Evolutionary conservation across 2,113 vertebrate genomes (phyloP).

Genomic region (Rhea americana): DNA sequence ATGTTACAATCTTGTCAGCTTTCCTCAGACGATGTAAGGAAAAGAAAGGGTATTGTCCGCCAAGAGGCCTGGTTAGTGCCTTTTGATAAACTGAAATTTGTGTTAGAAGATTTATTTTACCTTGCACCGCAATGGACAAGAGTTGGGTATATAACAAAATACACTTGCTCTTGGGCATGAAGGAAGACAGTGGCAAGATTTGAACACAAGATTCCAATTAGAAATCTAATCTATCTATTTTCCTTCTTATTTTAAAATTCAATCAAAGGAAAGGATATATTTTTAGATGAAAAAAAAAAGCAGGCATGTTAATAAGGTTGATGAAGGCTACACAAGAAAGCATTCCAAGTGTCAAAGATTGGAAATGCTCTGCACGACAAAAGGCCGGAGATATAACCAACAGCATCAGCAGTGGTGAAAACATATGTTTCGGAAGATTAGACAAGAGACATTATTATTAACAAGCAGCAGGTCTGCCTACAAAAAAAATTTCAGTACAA

Average conservation of each 20-base stretch:
- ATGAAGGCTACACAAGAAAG: neutral
- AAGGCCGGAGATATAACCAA: neutral
- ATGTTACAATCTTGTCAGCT: fast-evolving
- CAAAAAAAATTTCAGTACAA: neutral
- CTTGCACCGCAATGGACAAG: neutral
- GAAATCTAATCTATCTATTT: neutral
- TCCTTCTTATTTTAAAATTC: neutral
- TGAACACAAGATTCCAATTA: neutral
- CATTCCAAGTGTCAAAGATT: neutral
- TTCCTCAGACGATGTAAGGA: fast-evolving
- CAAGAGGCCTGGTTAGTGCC: neutral
- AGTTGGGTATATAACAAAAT: neutral
- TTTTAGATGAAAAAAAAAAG: neutral
- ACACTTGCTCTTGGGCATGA: neutral
- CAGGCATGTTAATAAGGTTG: neutral
- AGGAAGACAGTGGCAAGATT: neutral
- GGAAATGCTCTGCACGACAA: neutral
- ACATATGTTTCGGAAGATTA: neutral
- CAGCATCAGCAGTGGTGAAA: neutral
- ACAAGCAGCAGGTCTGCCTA: neutral
- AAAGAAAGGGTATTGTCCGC: neutral
- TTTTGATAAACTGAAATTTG: neutral
- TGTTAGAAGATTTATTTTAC: neutral
- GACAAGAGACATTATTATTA: neutral
- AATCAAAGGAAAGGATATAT: neutral